These are phyloP conservation scores for Taenioides sp. DNA, from an alignment of 2,797 vertebrate species.

Conservation along the genomic window DNA sequence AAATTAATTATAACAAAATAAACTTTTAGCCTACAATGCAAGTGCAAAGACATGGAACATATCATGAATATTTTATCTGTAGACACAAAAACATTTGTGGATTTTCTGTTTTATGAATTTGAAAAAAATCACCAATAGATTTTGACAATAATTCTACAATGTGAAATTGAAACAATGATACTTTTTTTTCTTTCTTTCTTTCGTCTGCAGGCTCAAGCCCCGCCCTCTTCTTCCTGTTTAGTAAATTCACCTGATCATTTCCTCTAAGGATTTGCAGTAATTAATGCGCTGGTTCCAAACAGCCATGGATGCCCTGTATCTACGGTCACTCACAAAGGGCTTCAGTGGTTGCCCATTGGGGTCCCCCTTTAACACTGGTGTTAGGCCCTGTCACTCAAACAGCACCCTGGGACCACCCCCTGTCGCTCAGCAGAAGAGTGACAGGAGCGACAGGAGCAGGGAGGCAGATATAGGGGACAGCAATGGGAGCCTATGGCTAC, in stretches of 20 bases:
- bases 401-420: conserved; percentile 54
- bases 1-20: no score
- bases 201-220: no score
- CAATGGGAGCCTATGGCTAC: conserved; percentile 33
- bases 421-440: conserved; percentile 61
- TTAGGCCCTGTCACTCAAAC: conserved; percentile 61
- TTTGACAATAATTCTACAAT: neutral
- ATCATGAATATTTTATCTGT: neutral
- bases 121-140: neutral
- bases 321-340: conserved; percentile 46
- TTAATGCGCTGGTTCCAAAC: conserved; percentile 73
- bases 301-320: conserved; percentile 57
- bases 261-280: conserved; percentile 73
- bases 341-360: conserved; percentile 34
- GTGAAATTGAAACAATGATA: neutral
- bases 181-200: no score
- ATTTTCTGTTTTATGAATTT: no score
- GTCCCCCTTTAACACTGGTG: conserved; percentile 49
- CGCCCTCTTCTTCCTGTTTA: conserved; percentile 56
- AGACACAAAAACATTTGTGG: no score
- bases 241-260: conserved; percentile 75
- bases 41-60: neutral
- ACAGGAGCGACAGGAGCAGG: conserved; percentile 52
- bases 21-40: neutral
- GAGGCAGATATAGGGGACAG: conserved; percentile 36